phyloP scores from a whole-genome alignment of 2,113 vertebrate genomes.

The Passer domesticus region DNA sequence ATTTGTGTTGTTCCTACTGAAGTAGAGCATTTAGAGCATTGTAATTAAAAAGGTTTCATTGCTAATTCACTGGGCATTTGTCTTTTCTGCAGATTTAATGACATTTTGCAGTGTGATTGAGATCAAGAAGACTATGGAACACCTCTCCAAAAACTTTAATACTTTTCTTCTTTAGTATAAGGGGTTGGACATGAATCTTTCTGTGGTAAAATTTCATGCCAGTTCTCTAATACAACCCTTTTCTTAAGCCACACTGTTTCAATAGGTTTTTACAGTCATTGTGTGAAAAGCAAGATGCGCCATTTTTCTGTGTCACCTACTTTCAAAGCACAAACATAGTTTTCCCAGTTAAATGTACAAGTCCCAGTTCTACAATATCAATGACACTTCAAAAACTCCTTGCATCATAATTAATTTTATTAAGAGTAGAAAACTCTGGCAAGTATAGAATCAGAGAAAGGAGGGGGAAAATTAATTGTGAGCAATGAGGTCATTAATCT shows the following conservation, averaged over 20 bases:
- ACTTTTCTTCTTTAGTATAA: background rate
- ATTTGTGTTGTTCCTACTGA: conserved; percentile 12
- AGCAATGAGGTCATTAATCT: background rate
- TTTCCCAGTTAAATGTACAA: background rate
- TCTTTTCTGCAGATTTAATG: conserved; percentile 20
- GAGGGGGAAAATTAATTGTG: background rate
- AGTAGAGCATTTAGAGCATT: background rate
- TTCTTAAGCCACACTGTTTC: background rate
- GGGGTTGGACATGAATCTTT: rapidly evolving
- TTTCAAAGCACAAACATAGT: background rate
- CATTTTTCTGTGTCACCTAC: background rate
- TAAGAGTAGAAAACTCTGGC: background rate
- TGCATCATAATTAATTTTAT: background rate
- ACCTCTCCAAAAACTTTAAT: background rate
- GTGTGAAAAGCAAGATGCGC: background rate
- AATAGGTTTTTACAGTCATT: background rate
- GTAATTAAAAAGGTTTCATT: conserved; percentile 19
- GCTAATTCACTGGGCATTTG: conserved; percentile 28
- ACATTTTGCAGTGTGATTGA: background rate
- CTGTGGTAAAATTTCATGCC: background rate
- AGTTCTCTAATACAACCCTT: background rate
- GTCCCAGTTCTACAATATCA: background rate
- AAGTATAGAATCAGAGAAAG: background rate
- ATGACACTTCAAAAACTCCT: background rate
- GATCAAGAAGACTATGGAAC: background rate